phyloP scores from a whole-genome alignment of 2,888 invertebrate species.

The Anagyrus pseudococci region DNA sequence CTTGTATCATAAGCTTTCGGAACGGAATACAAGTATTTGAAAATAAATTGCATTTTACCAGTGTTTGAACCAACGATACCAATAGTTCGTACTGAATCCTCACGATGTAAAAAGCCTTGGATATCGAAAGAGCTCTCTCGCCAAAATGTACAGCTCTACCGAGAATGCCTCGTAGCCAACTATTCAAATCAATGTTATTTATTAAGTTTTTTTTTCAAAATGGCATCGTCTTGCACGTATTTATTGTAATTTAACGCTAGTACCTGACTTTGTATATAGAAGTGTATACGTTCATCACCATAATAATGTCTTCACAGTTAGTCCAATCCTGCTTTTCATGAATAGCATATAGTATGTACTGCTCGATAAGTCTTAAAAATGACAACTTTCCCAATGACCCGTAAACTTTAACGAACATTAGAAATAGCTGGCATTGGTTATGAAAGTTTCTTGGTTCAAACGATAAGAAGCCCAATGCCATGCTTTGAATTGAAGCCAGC shows the following conservation, averaged over 20 bases:
- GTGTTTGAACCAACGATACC: conserved; percentile 46
- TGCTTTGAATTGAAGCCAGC: conserved; percentile 45
- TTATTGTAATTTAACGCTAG: too few relatives aligned
- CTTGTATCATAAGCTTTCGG: neutral
- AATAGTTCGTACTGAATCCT: conserved; percentile 42
- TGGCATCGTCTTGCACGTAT: too few relatives aligned
- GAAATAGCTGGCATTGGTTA: conserved; percentile 61
- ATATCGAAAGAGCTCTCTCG: conserved; percentile 44
- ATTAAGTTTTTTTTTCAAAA: neutral
- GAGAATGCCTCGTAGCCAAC: conserved; percentile 42
- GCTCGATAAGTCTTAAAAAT: conserved; percentile 59
- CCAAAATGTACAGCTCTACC: conserved; percentile 44
- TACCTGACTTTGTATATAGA: conserved; percentile 58
- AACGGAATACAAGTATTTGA: neutral
- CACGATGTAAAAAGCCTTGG: conserved; percentile 40
- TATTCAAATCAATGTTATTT: neutral
- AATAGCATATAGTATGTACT: conserved; percentile 46
- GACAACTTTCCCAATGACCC: conserved; percentile 60
- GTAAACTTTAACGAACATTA: conserved; percentile 64
- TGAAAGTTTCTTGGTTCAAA: conserved; percentile 45
- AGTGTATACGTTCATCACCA: conserved; percentile 63
- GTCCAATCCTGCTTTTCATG: conserved; percentile 52
- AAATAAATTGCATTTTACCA: conserved; percentile 41
- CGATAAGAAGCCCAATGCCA: conserved; percentile 40
- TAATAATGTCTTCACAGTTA: conserved; percentile 62